These are phyloP conservation scores for Deroptyus accipitrinus DNA, from an alignment of 2,113 vertebrate genomes.

Conservation along the genomic window DNA sequence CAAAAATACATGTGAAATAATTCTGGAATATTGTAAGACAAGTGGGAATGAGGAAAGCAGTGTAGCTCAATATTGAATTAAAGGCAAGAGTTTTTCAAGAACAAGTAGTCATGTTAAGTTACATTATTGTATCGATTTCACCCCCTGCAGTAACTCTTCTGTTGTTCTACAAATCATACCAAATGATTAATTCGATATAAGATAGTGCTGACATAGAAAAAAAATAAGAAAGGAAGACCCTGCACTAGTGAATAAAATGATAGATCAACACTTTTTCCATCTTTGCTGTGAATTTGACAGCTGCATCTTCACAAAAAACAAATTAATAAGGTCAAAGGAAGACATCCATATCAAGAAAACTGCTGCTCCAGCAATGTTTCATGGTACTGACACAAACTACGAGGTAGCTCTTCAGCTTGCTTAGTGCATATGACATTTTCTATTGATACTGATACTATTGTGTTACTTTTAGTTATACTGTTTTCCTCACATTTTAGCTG, in stretches of 20 bases:
- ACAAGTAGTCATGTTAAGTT: neutral
- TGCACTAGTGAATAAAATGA: neutral
- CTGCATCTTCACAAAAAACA: neutral
- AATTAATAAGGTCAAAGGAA: conserved; percentile 44
- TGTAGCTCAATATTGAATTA: neutral
- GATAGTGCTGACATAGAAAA: conserved; percentile 20
- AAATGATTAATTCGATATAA: conserved; percentile 10
- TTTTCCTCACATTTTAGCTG: neutral
- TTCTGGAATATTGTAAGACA: neutral
- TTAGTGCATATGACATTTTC: neutral
- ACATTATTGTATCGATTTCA: neutral
- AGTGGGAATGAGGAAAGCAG: neutral
- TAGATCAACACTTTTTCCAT: neutral
- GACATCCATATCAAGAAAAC: neutral
- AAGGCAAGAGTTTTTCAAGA: neutral
- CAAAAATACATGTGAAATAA: neutral
- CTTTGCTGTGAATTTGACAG: conserved; percentile 32
- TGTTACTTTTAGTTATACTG: neutral
- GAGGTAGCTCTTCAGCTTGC: neutral
- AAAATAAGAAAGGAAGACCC: neutral
- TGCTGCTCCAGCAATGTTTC: neutral
- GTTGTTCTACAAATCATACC: neutral
- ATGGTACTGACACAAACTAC: neutral
- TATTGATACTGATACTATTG: neutral
- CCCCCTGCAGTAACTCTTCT: neutral